Conservation (phyloP, 2,888 invertebrate species). For the Drosophila flavopinicola region DNA sequence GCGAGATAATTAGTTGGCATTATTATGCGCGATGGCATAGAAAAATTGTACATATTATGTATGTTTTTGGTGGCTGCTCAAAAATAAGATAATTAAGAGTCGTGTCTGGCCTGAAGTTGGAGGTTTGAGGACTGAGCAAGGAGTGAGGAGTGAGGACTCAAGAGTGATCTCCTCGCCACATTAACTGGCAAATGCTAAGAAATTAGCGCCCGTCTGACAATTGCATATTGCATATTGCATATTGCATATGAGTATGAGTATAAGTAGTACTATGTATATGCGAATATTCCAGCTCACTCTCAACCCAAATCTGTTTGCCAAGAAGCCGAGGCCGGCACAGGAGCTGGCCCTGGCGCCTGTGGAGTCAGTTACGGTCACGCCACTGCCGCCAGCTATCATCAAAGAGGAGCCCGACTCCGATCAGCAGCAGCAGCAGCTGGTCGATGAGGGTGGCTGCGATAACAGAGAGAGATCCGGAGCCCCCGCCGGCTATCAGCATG, state of each 20-base stretch:
- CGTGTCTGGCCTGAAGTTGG: slow-evolving; percentile 46
- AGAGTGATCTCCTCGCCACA: too few species aligned
- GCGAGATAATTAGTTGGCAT: slow-evolving; percentile 78
- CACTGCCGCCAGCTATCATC: slow-evolving; percentile 44
- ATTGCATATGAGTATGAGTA: too few species aligned
- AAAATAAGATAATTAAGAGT: slow-evolving; percentile 64
- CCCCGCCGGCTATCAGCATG: slow-evolving; percentile 42
- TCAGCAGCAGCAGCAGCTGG: slow-evolving; percentile 31
- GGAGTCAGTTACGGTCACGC: slow-evolving; percentile 8
- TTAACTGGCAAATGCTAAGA: slow-evolving; percentile 69
- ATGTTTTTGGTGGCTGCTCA: slow-evolving; percentile 46
- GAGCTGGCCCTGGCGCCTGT: slow-evolving; percentile 40
- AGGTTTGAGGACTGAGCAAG: slow-evolving; percentile 17
- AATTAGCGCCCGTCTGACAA: slow-evolving; percentile 71
- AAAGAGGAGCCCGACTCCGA: slow-evolving; percentile 71
- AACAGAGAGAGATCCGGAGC: too few species aligned
- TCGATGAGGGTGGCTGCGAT: slow-evolving; percentile 59
- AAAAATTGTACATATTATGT: slow-evolving; percentile 53
- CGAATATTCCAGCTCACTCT: slow-evolving; percentile 69
- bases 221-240: too few species aligned
- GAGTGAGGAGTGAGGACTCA: too few species aligned
- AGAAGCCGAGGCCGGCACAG: slow-evolving; percentile 53
- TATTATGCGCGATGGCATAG: slow-evolving; percentile 55
- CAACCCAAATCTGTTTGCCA: slow-evolving; percentile 77
- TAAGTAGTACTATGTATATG: neutral